Percentiles rank a stretch among this genome's conserved stretches.
phyloP scores from a whole-genome alignment of 2,113 vertebrate genomes.

The Turdus rufiventris region DNA sequence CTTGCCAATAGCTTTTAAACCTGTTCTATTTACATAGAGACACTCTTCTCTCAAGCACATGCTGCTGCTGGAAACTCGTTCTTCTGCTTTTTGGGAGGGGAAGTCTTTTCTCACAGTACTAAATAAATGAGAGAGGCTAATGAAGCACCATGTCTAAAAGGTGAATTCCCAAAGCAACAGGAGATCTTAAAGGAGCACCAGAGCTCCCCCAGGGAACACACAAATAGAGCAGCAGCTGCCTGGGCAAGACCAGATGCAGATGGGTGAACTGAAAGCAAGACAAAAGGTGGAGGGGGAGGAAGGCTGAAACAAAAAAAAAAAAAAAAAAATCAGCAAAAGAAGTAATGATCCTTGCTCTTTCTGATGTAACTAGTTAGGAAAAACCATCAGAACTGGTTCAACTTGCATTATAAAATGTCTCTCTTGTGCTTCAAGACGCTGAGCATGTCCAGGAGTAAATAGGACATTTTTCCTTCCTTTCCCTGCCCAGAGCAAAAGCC shows the following conservation, averaged over 20 bases:
- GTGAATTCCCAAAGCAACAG: constrained; percentile 64
- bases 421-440: background rate
- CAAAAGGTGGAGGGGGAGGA: background rate
- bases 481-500: background rate
- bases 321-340: background rate
- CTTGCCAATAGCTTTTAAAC: constrained; percentile 48
- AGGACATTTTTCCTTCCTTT: background rate
- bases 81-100: constrained; percentile 57
- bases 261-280: constrained; percentile 36
- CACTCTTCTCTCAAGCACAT: constrained; percentile 8
- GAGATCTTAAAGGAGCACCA: constrained; percentile 35
- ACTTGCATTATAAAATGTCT: background rate
- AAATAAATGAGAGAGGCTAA: constrained; percentile 47
- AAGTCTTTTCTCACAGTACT: constrained; percentile 55
- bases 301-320: background rate
- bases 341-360: background rate
- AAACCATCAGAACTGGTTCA: background rate
- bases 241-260: constrained; percentile 49
- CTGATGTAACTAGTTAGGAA: background rate
- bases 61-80: constrained; percentile 20
- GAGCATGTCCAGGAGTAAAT: background rate
- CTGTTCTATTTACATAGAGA: constrained; percentile 34
- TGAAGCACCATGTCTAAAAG: constrained; percentile 52
- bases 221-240: constrained; percentile 42
- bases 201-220: constrained; percentile 26